These are phyloP conservation scores for Zosterops borbonicus DNA, from an alignment of 2,113 vertebrate species.

Conservation along the genomic window DNA sequence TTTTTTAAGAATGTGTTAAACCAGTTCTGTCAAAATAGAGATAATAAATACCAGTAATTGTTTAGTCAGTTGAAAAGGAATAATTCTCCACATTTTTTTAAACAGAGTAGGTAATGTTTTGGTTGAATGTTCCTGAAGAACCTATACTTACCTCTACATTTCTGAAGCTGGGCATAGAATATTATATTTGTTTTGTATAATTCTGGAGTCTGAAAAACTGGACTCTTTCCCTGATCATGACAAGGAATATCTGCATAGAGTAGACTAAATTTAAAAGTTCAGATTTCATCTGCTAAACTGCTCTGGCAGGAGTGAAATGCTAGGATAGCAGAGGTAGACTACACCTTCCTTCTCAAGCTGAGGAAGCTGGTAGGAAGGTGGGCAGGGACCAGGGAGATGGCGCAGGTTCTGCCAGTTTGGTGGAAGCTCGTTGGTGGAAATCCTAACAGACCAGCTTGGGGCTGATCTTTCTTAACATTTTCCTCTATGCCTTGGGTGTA, in stretches of 20 bases:
- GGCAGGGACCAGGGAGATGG: neutral
- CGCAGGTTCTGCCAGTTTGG: slow-evolving; percentile 41
- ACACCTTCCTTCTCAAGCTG: neutral
- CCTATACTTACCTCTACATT: neutral
- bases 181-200: neutral
- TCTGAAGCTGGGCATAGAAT: neutral
- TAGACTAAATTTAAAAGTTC: neutral
- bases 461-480: slow-evolving; percentile 18
- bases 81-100: neutral
- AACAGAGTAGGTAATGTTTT: neutral
- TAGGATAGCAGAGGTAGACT: neutral
- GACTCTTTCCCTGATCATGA: neutral
- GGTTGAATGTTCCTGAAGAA: neutral
- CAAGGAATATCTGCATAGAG: neutral
- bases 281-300: neutral
- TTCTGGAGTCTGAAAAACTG: neutral
- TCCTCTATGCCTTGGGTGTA: slow-evolving; percentile 2
- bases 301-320: neutral
- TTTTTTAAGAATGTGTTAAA: slow-evolving; percentile 32
- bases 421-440: slow-evolving; percentile 2
- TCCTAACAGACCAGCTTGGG: neutral
- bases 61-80: neutral
- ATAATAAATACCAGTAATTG: slow-evolving; percentile 1
- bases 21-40: slow-evolving; percentile 53
- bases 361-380: neutral